Percentiles rank a stretch among this genome's conserved stretches.
These are phyloP conservation scores for Nephrotoma flavescens DNA, from an alignment of 2,888 invertebrate species.

Conservation along the genomic window DNA sequence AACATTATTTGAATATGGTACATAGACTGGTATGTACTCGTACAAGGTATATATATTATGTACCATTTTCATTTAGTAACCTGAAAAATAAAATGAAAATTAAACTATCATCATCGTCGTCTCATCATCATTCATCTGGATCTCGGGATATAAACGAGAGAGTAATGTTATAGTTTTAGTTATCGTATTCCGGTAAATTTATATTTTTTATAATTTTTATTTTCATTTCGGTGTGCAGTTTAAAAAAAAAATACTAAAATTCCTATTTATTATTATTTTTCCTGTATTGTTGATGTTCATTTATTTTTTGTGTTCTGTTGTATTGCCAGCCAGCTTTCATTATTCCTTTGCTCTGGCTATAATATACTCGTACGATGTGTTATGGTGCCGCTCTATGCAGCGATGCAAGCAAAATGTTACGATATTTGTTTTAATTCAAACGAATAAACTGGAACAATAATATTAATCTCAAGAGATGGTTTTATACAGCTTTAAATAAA, in stretches of 20 bases:
- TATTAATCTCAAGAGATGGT: neutral
- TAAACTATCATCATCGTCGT: neutral
- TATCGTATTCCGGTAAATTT: neutral
- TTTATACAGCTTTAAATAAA: neutral
- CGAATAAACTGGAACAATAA: neutral
- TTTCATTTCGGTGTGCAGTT: neutral
- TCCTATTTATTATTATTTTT: neutral
- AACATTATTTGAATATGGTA: neutral
- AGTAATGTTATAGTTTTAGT: neutral
- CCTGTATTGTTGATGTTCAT: neutral
- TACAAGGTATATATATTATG: neutral
- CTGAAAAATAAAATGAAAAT: neutral
- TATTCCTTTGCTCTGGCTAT: neutral
- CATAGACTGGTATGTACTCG: neutral
- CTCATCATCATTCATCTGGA: neutral
- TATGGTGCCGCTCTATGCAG: neutral
- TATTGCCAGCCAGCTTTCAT: neutral
- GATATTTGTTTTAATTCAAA: neutral
- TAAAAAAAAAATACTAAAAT: neutral
- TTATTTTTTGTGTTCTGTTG: neutral
- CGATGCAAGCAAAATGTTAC: neutral
- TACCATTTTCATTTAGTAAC: neutral
- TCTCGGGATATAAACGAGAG: neutral
- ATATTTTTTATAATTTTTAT: neutral
- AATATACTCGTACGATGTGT: neutral